Evolutionary conservation across 1,140 invertebrate species (phyloP), one percentile per base, ranked within the genome.

Genomic region (Nymphalis io): DNA sequence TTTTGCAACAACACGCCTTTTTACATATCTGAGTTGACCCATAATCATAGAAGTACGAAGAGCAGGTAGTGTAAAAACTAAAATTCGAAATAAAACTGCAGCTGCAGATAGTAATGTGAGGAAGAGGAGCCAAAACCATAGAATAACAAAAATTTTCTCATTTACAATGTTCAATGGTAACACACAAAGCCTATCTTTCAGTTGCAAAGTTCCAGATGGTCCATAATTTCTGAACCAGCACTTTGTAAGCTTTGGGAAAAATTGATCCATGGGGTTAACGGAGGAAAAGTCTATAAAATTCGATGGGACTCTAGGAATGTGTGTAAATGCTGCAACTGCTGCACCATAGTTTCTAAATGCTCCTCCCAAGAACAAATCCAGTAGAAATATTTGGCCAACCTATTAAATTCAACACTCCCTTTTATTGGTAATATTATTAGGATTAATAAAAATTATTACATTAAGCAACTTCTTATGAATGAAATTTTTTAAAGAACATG

Each of bases 81-180:
- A 62, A 2, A 93, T 63, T 62, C 93, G 92, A 80, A 95, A 96
- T 1, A 96, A 70, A 1, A 97, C 81, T 48, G 94, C 93, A 3
- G 95, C 70, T 20, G 91, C 91, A 1, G 95, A 94, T 8, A 96
- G 60, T 18, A 94, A 75, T 13, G 94, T 90, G 39, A 97, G 87
- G 23, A 95, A 82, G 40, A 96, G 93, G 60, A 97, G 95, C 96
- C 96, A 97, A 82, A 96, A 95, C 95, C 95, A 96, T 0, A 97
- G 82, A 58, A 97, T 94, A 12, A 95, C 92, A 76, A 96, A 97
- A 58, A 96, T 94, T 82, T 97, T 97, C 79, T 96, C 96, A 82
- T 96, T 96, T 15, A 97, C 90, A 68, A 96, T 94, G 78, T 97
- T 97, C 11, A 96, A 78, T 0, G 96, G 95, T 55, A 97, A 84